Conservation (phyloP, 2,888 invertebrate genomes). For the Leptarthrus brevirostris region DNA sequence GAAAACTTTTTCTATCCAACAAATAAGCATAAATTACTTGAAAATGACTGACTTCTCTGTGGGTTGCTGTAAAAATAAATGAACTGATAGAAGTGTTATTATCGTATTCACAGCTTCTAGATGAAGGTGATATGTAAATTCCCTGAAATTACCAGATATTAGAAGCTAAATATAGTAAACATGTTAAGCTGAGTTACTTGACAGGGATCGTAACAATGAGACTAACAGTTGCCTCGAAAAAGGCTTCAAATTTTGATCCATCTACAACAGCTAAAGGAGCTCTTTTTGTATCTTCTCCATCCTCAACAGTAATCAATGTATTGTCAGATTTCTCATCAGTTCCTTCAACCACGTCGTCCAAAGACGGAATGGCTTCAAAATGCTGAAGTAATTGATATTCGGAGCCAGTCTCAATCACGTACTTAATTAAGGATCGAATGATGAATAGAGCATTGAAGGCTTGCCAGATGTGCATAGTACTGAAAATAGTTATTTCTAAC, state of each 20-base stretch:
- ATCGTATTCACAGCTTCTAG: conserved; percentile 89
- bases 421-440: conserved; percentile 85
- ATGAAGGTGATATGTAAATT: conserved; percentile 86
- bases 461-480: conserved; percentile 86
- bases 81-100: conserved; percentile 88
- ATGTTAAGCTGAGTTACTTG: conserved; percentile 58
- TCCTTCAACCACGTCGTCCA: conserved; percentile 57
- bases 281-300: neutral
- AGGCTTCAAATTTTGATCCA: conserved; percentile 65
- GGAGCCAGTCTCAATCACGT: conserved; percentile 88
- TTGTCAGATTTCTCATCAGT: conserved; percentile 52
- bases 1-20: neutral
- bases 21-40: conserved; percentile 54
- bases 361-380: conserved; percentile 73
- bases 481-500: too few species aligned
- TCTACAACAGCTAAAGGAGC: conserved; percentile 58
- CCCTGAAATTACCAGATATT: conserved; percentile 68
- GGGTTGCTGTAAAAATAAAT: conserved; percentile 79
- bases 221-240: conserved; percentile 66
- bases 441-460: conserved; percentile 93
- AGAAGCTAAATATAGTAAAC: neutral
- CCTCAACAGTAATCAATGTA: conserved; percentile 13
- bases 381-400: conserved; percentile 90
- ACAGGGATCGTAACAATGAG: conserved; percentile 67
- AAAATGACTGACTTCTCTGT: conserved; percentile 77